phyloP scores from a whole-genome alignment of 1,140 invertebrate genomes.

The Hormaphis cornu region DNA sequence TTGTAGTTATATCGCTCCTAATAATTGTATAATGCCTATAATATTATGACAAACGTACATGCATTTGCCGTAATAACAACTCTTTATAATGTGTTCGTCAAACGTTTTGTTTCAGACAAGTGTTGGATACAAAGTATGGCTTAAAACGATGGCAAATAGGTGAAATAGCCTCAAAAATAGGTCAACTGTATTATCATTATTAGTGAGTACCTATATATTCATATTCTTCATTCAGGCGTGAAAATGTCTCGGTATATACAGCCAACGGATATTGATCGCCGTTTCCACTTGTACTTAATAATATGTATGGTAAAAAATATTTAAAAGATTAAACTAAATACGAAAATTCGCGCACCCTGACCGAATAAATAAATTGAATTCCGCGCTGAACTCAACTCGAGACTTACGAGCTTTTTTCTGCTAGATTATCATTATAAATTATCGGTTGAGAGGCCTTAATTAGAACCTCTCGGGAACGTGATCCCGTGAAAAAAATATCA shows the following conservation, averaged over 20 bases:
- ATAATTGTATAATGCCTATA: no score
- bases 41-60: no score
- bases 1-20: no score
- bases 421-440: neutral
- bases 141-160: conserved; percentile 97
- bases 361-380: neutral
- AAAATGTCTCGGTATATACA: no score
- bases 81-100: no score
- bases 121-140: conserved; percentile 88
- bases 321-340: no score
- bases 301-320: no score
- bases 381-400: neutral
- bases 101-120: conserved; percentile 47
- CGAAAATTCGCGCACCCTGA: no score
- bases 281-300: no score
- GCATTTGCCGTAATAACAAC: no score
- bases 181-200: conserved; percentile 97
- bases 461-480: neutral
- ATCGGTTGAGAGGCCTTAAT: neutral
- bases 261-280: no score
- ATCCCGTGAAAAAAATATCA: neutral
- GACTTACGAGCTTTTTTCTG: neutral
- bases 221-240: conserved; percentile 33
- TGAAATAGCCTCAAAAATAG: conserved; percentile 97
- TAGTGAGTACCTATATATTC: conserved; percentile 60